A percentile compares a stretch with the other conserved stretches of the same genome.
Evolutionary conservation across 2,797 vertebrate genomes (phyloP).

Genomic region (Sebastes itinus): DNA sequence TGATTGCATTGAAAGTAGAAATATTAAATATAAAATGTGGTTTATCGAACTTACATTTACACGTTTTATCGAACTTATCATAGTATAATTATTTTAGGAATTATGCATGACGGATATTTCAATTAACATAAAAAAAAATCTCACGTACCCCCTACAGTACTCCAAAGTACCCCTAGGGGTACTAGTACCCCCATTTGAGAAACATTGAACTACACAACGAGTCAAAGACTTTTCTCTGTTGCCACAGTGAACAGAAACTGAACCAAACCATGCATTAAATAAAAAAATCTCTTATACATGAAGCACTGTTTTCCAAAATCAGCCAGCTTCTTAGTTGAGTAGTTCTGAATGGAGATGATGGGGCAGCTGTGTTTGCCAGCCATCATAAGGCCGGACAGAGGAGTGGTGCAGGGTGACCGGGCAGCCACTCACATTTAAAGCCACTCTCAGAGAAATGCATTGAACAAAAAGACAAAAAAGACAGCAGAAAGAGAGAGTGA

Average conservation of each 20-base stretch:
- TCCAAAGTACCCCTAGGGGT: neutral
- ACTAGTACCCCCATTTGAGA: neutral
- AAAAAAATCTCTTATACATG: neutral
- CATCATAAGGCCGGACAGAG: neutral
- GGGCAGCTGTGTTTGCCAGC: constrained; percentile 12
- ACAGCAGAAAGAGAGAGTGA: constrained; percentile 14
- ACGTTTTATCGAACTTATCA: neutral
- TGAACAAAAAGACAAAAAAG: neutral
- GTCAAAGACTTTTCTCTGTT: neutral
- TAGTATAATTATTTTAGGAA: neutral
- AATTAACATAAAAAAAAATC: neutral
- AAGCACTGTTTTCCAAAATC: neutral
- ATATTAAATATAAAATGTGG: too few relatives aligned
- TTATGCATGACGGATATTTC: neutral
- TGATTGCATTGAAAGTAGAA: too few relatives aligned
- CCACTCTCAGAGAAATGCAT: neutral
- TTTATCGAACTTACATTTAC: too few relatives aligned
- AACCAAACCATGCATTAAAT: neutral
- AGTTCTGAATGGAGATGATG: constrained; percentile 35
- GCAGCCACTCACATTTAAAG: constrained; percentile 23
- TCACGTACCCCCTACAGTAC: neutral
- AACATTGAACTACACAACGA: neutral
- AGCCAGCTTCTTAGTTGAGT: neutral
- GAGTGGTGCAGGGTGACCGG: neutral
- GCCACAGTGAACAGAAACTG: neutral